Evolutionary conservation across 2,113 vertebrate genomes (phyloP).

Genomic region (Pongo pygmaeus): DNA sequence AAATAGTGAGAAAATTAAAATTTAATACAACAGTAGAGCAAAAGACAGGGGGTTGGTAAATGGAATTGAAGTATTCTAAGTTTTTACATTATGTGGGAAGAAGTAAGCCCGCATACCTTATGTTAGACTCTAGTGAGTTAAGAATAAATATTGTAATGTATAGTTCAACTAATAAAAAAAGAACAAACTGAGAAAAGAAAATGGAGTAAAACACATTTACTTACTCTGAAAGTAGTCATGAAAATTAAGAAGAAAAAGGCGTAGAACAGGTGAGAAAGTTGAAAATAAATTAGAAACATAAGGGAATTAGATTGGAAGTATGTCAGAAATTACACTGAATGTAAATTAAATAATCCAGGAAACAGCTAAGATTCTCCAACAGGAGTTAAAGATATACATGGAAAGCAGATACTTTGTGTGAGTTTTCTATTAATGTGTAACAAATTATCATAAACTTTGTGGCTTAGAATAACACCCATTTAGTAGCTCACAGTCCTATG

Average conservation of each 20-base stretch:
- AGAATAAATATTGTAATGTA: not conserved
- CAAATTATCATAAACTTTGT: not conserved
- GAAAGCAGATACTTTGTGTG: not conserved
- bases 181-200: not conserved
- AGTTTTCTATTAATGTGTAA: not conserved
- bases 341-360: not conserved
- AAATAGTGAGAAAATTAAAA: not conserved
- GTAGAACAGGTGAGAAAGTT: not conserved
- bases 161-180: not conserved
- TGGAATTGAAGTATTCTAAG: not conserved
- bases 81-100: not conserved
- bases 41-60: not conserved
- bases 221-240: not conserved
- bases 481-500: not conserved
- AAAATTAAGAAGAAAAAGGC: not conserved
- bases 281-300: not conserved
- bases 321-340: slow-evolving; percentile 7
- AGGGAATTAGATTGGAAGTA: not conserved
- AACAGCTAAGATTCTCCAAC: not conserved
- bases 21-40: not conserved
- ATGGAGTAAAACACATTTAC: not conserved
- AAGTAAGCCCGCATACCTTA: not conserved
- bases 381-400: not conserved
- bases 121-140: not conserved
- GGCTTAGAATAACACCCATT: not conserved